These are phyloP conservation scores for Orchesellides sinensis DNA, from an alignment of 2,888 invertebrate species.

Conservation along the genomic window DNA sequence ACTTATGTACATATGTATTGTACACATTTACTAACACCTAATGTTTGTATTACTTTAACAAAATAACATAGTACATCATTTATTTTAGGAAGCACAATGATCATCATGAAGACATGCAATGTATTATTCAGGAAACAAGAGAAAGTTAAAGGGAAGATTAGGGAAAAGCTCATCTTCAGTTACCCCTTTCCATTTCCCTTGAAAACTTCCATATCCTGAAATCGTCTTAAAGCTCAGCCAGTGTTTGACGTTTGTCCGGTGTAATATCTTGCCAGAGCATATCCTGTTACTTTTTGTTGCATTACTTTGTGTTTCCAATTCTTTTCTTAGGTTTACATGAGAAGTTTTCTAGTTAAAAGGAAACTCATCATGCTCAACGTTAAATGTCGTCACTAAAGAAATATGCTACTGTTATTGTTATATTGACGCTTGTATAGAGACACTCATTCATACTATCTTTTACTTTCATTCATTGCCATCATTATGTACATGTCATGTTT, in stretches of 20 bases:
- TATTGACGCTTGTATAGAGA: too few species aligned
- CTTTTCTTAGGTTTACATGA: neutral
- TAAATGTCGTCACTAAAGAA: too few species aligned
- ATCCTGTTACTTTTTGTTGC: neutral
- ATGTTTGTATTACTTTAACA: too few species aligned
- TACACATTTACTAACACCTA: neutral
- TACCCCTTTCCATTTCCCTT: constrained; percentile 34
- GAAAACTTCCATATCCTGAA: constrained; percentile 43
- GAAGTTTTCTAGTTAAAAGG: neutral
- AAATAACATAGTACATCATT: constrained; percentile 55
- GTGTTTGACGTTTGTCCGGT: constrained; percentile 46
- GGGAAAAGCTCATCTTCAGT: constrained; percentile 32
- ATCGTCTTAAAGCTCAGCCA: constrained; percentile 32
- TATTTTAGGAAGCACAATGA: constrained; percentile 56
- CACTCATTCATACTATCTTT: too few species aligned
- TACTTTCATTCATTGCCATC: constrained; percentile 8
- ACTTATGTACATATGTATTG: neutral
- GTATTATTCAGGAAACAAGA: constrained; percentile 51
- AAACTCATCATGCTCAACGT: too few species aligned
- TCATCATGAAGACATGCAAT: constrained; percentile 36
- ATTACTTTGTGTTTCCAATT: too few species aligned
- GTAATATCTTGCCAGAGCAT: too few species aligned
- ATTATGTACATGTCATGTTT: too few species aligned
- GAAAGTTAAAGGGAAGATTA: constrained; percentile 53
- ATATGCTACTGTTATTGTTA: too few species aligned